Conservation (phyloP, 92 coral and sea anemone species). For the Diadumene lineata region DNA sequence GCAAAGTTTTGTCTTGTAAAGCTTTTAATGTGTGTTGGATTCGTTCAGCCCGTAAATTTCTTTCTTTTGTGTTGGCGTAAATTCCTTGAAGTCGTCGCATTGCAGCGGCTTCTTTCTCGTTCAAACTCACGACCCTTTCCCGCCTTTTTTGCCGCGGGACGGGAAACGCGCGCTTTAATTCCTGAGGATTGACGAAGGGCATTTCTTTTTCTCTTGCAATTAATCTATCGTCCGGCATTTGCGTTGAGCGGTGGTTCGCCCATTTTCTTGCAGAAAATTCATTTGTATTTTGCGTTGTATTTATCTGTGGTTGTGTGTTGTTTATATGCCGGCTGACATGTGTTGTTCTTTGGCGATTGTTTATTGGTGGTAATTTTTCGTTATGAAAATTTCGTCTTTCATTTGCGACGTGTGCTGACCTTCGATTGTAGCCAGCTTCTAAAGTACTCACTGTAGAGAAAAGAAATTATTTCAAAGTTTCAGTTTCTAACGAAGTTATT, state of each 20-base stretch:
- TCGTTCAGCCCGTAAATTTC: conserved; percentile 57
- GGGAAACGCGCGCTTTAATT: conserved; percentile 14
- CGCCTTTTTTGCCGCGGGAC: conserved; percentile 42
- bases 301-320: conserved; percentile 1
- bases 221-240: conserved; percentile 51
- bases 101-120: conserved; percentile 80
- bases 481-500: too few species aligned
- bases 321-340: conserved; percentile 34
- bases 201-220: conserved; percentile 12
- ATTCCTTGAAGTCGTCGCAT: conserved; percentile 70
- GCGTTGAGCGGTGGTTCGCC: conserved; percentile 83
- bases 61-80: conserved; percentile 78
- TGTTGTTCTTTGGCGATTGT: conserved; percentile 26
- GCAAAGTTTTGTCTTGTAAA: conserved; percentile 69
- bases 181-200: not conserved
- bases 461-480: too few species aligned
- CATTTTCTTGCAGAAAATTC: conserved; percentile 80
- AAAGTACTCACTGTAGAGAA: conserved; percentile 50
- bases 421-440: conserved; percentile 40
- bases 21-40: conserved; percentile 57
- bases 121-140: conserved; percentile 57
- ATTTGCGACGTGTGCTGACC: conserved; percentile 24
- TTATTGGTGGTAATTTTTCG: conserved; percentile 46
- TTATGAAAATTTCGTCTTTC: conserved; percentile 8
- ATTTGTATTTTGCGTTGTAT: not conserved